Percentiles rank a stretch among this genome's conserved stretches.
Evolutionary conservation across 2,888 invertebrate species (phyloP).

Genomic region (Aethes cnicana): DNA sequence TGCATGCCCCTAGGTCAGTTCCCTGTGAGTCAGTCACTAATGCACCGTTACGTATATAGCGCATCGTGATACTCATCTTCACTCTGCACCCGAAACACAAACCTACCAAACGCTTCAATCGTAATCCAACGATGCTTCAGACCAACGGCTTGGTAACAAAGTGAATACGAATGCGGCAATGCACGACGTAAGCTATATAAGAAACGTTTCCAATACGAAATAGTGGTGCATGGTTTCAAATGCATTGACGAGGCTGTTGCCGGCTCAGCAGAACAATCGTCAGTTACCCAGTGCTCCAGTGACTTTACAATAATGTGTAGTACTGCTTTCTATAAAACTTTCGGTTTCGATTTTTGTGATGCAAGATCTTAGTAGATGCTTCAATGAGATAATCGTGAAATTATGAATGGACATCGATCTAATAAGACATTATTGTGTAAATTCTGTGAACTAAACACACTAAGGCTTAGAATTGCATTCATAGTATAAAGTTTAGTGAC

Average conservation of each 20-base stretch:
- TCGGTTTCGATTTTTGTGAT: slow-evolving; percentile 64
- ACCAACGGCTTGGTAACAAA: background rate
- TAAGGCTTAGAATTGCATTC: too few species aligned
- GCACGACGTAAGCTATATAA: slow-evolving; percentile 35
- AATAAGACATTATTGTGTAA: slow-evolving; percentile 12
- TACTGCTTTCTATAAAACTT: slow-evolving; percentile 65
- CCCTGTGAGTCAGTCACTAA: slow-evolving; percentile 75
- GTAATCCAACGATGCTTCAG: slow-evolving; percentile 34
- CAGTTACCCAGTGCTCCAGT: slow-evolving; percentile 71
- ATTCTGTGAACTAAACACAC: too few species aligned
- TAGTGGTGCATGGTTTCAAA: slow-evolving; percentile 42
- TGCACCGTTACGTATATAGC: slow-evolving; percentile 76
- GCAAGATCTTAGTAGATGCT: slow-evolving; percentile 42
- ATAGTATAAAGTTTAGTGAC: too few species aligned
- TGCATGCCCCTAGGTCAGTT: slow-evolving; percentile 81
- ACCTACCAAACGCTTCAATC: background rate
- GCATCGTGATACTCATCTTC: slow-evolving; percentile 63
- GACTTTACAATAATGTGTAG: slow-evolving; percentile 69
- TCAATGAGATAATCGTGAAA: slow-evolving; percentile 24
- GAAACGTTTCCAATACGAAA: slow-evolving; percentile 22
- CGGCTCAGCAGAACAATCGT: slow-evolving; percentile 63
- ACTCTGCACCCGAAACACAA: slow-evolving; percentile 37
- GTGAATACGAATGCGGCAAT: slow-evolving; percentile 38
- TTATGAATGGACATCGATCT: slow-evolving; percentile 24
- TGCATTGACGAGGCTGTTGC: slow-evolving; percentile 51